Conservation (phyloP, 2,113 vertebrate genomes). For the Arothron firmamentum region DNA sequence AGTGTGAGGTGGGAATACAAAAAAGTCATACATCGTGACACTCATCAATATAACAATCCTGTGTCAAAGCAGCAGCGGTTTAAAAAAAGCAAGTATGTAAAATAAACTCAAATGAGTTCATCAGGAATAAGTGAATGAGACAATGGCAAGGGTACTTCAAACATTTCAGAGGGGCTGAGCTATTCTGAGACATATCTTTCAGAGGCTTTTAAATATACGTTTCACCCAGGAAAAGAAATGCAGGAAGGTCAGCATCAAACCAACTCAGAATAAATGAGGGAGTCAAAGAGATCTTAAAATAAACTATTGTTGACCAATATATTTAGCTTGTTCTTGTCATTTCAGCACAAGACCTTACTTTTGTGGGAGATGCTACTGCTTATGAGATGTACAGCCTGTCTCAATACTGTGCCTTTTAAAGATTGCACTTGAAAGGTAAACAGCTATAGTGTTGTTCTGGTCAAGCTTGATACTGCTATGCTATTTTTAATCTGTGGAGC, state of each 20-base stretch:
- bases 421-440: neutral
- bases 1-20: conserved; percentile 19
- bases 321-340: neutral
- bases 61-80: neutral
- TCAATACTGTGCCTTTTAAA: too few species aligned
- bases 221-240: neutral
- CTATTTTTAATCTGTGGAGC: neutral
- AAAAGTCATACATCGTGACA: conserved; percentile 19
- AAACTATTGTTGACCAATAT: neutral
- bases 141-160: neutral
- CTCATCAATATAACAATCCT: neutral
- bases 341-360: neutral
- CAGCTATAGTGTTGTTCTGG: conserved; percentile 20
- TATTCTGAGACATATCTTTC: too few species aligned
- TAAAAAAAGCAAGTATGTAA: conserved; percentile 18
- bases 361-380: too few species aligned
- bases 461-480: conserved; percentile 10
- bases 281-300: neutral
- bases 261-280: conserved; percentile 29
- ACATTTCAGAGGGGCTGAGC: too few species aligned
- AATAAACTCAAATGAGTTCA: conserved; percentile 12
- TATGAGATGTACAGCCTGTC: too few species aligned
- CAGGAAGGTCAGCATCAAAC: conserved; percentile 19
- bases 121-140: conserved; percentile 9
- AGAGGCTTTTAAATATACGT: neutral